phyloP scores from a whole-genome alignment of 2,888 invertebrate species.

The Dione vanillae region DNA sequence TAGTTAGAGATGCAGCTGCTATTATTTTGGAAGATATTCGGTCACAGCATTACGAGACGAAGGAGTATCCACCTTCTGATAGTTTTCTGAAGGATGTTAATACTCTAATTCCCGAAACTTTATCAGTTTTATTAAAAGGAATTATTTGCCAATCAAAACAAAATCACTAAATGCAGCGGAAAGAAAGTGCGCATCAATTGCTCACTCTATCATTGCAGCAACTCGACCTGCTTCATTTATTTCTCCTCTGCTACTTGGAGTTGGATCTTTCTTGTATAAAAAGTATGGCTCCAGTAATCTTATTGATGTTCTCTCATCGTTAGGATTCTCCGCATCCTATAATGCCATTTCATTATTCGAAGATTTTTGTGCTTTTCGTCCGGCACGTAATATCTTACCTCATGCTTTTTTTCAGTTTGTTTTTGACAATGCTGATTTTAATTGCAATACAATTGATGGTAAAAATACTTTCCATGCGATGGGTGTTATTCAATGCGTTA shows the following conservation, averaged over 20 bases:
- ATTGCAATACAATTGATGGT: slow-evolving; percentile 42
- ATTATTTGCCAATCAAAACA: slow-evolving; percentile 43
- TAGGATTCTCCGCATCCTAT: slow-evolving; percentile 41
- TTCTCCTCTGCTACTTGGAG: slow-evolving; percentile 42
- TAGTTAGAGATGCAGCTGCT: slow-evolving; percentile 43
- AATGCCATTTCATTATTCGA: slow-evolving; percentile 37
- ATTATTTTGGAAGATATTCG: slow-evolving; percentile 47
- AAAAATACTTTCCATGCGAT: slow-evolving; percentile 44
- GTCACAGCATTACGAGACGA: slow-evolving; percentile 41
- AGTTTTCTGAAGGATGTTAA: slow-evolving; percentile 43
- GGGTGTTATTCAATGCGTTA: slow-evolving; percentile 45
- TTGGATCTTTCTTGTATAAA: slow-evolving; percentile 41
- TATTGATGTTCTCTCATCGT: slow-evolving; percentile 38
- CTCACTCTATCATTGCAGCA: slow-evolving; percentile 45
- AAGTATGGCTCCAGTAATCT: slow-evolving; percentile 42
- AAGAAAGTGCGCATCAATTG: slow-evolving; percentile 44
- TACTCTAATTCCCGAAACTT: slow-evolving; percentile 37
- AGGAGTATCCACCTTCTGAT: too few species aligned
- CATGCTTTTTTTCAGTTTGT: slow-evolving; percentile 42
- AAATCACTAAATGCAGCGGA: slow-evolving; percentile 35
- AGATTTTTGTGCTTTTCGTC: slow-evolving; percentile 38
- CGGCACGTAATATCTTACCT: slow-evolving; percentile 35
- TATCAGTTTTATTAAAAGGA: slow-evolving; percentile 37
- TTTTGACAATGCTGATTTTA: slow-evolving; percentile 47
- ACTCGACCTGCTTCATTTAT: slow-evolving; percentile 44